Percentiles rank a stretch among this genome's conserved stretches.
Conservation (phyloP, 2,797 vertebrate genomes). For the Antrozous pallidus region DNA sequence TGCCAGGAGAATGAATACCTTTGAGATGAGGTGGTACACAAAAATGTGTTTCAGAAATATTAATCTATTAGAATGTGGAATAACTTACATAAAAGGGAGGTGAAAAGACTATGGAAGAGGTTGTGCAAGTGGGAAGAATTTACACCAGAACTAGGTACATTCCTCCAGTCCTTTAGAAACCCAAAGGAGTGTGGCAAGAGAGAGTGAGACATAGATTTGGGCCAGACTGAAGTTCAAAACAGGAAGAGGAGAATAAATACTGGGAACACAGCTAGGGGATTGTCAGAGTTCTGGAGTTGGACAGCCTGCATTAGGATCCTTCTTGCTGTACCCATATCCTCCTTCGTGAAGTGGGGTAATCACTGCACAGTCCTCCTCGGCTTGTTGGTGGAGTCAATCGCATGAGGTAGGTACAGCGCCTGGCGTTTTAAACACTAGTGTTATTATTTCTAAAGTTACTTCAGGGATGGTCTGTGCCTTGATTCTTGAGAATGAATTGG, state of each 20-base stretch:
- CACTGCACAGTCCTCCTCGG: neutral
- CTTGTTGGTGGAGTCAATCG: neutral
- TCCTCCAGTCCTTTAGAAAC: neutral
- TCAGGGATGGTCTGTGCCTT: neutral
- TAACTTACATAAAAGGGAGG: neutral
- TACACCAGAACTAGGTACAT: neutral
- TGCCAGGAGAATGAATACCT: neutral
- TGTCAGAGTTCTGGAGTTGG: neutral
- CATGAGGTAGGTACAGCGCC: neutral
- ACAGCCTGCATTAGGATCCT: neutral
- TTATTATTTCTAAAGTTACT: constrained; percentile 14
- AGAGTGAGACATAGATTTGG: neutral
- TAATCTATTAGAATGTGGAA: neutral
- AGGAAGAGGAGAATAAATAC: neutral
- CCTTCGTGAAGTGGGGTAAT: neutral
- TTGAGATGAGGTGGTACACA: neutral
- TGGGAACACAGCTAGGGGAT: neutral
- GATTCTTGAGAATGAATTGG: neutral
- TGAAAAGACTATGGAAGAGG: neutral
- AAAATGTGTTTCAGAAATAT: neutral
- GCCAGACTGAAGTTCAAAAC: neutral
- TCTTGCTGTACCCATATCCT: neutral
- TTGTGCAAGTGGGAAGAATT: neutral
- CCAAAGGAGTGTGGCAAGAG: neutral
- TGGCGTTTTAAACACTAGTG: neutral